These are phyloP conservation scores for Crocodylus rhombifer DNA, from an alignment of 2,797 vertebrate species.

Conservation along the genomic window DNA sequence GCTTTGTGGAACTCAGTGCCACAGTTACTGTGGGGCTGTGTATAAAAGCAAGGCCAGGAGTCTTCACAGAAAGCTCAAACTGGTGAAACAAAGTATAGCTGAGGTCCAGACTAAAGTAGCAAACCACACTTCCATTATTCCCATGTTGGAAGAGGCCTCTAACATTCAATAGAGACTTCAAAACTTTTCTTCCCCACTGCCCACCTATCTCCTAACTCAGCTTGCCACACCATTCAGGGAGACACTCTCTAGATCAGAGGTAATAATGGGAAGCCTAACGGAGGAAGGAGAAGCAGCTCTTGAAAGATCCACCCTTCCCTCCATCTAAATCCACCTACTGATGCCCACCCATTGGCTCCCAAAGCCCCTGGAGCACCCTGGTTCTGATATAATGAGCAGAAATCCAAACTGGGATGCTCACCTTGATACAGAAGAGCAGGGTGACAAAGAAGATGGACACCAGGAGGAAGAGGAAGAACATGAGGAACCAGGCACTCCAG, in stretches of 20 bases:
- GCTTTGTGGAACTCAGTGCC: background rate
- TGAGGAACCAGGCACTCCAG: slow-evolving; percentile 96
- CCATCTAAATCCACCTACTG: background rate
- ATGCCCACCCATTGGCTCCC: too few relatives aligned
- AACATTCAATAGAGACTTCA: background rate
- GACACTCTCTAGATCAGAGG: background rate
- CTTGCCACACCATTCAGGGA: background rate
- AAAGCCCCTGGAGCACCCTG: background rate
- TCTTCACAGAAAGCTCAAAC: background rate
- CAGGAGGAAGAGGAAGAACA: slow-evolving; percentile 94
- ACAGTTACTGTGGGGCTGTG: background rate
- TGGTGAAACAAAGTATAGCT: background rate
- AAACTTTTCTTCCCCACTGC: background rate
- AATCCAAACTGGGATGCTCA: slow-evolving; percentile 71
- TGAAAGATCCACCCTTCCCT: background rate
- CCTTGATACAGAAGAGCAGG: slow-evolving; percentile 92
- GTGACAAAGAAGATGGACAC: slow-evolving; percentile 92
- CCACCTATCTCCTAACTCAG: background rate
- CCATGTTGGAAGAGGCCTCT: too few relatives aligned
- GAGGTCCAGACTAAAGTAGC: background rate
- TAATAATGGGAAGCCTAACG: background rate
- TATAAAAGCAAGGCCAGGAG: background rate
- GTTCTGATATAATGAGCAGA: background rate
- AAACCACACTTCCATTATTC: background rate
- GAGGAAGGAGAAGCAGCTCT: background rate